phyloP scores from a whole-genome alignment of 1,140 invertebrate genomes.

The Ceratina japonica region DNA sequence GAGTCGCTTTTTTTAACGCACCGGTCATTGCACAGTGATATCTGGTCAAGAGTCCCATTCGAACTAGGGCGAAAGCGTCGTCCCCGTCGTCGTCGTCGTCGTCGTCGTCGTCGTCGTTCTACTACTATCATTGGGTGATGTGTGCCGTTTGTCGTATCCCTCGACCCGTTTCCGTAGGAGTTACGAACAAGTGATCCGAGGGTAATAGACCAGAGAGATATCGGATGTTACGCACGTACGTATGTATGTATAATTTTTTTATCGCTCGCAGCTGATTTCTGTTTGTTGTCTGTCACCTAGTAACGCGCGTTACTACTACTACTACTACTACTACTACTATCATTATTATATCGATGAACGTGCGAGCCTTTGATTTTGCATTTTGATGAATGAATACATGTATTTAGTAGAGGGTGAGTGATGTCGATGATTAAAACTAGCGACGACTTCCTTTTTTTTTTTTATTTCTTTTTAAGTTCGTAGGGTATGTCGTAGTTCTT shows the following conservation, averaged over 20 bases:
- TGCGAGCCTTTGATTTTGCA: slow-evolving; percentile 4
- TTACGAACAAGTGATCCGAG: slow-evolving; percentile 21
- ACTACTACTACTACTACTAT: background rate
- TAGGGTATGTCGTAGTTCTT: background rate
- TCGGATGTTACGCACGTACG: slow-evolving; percentile 13
- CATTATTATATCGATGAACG: background rate
- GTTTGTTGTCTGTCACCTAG: background rate
- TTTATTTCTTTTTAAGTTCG: background rate
- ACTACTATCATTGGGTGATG: no score
- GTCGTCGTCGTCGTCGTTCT: no score
- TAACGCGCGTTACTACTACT: background rate
- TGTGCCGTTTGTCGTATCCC: slow-evolving; percentile 28
- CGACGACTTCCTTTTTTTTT: background rate
- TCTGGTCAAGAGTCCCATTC: no score
- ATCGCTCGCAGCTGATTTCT: background rate
- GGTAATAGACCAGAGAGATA: slow-evolving; percentile 1
- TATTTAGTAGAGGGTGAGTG: background rate
- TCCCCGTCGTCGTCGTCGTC: background rate
- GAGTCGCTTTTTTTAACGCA: background rate
- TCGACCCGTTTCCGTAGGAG: slow-evolving; percentile 6
- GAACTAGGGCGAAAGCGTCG: background rate
- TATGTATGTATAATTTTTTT: slow-evolving; percentile 8
- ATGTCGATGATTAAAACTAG: slow-evolving; percentile 8
- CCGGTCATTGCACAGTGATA: slow-evolving; percentile 13
- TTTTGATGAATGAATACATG: background rate